These are phyloP conservation scores for Leptosomus discolor DNA, from an alignment of 2,113 vertebrate species.

Conservation along the genomic window DNA sequence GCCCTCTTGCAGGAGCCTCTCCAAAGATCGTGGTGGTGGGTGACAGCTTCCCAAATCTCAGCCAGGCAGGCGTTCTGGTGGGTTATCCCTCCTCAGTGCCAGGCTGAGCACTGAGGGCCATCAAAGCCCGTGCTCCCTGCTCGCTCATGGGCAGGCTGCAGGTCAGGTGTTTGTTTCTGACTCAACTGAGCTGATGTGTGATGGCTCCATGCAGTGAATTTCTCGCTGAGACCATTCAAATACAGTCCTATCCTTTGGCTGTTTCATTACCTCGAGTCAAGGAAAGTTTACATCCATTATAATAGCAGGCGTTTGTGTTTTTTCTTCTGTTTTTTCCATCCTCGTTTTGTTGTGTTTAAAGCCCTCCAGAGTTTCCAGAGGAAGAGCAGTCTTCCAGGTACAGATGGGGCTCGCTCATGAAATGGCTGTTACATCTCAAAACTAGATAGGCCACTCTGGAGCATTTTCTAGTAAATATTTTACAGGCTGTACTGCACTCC, in stretches of 20 bases:
- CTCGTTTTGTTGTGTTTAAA: slow-evolving; percentile 86
- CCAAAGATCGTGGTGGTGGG: background rate
- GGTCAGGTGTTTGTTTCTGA: no score
- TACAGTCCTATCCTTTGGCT: no score
- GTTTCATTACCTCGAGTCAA: background rate
- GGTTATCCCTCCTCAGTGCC: slow-evolving; percentile 7
- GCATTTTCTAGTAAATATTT: background rate
- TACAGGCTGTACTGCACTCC: background rate
- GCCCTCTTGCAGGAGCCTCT: background rate
- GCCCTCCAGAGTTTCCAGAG: slow-evolving; percentile 86
- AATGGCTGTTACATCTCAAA: background rate
- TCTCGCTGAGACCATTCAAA: background rate
- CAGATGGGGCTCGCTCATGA: slow-evolving; percentile 73
- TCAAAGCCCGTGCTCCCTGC: background rate
- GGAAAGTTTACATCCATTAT: slow-evolving; percentile 84
- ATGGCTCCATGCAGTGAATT: background rate
- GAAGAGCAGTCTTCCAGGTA: slow-evolving; percentile 78
- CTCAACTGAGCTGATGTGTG: background rate
- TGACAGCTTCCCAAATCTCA: background rate
- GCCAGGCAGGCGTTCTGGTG: background rate
- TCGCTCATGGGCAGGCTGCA: no score
- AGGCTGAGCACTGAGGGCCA: no score
- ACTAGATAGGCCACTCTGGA: background rate
- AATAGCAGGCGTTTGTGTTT: slow-evolving; percentile 83
- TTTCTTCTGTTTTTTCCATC: slow-evolving; percentile 84